A percentile compares a stretch with the other conserved stretches of the same genome.
Evolutionary conservation across 2,113 vertebrate genomes (phyloP).

Genomic region (Paralichthys olivaceus): DNA sequence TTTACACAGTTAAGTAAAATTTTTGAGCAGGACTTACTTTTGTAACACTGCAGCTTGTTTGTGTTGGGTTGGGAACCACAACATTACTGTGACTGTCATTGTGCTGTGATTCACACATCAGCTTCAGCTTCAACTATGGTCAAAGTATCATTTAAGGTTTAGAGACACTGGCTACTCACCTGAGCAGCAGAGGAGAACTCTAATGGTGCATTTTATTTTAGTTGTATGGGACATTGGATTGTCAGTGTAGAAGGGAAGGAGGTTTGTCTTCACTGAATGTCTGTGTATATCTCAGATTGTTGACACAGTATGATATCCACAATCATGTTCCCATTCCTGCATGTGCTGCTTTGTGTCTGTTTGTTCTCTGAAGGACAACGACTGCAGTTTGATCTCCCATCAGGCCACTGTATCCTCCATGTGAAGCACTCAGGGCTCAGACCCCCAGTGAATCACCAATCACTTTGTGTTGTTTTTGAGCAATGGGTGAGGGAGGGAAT

Average conservation of each 20-base stretch:
- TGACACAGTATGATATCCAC: background rate
- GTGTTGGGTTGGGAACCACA: too few species aligned
- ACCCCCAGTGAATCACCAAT: conserved; percentile 51
- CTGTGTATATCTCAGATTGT: background rate
- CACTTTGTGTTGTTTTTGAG: conserved; percentile 50
- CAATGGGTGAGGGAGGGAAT: conserved; percentile 4
- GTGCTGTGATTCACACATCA: background rate
- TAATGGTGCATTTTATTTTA: background rate
- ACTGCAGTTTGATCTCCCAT: conserved; percentile 56
- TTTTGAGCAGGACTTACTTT: too few species aligned
- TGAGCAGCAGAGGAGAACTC: background rate
- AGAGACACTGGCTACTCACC: background rate
- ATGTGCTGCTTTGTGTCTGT: conserved; percentile 20
- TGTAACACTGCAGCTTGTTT: background rate
- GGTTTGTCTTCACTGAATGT: background rate
- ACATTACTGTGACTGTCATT: background rate
- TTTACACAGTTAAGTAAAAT: too few species aligned
- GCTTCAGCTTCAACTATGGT: background rate
- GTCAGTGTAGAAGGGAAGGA: background rate
- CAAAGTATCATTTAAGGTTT: background rate
- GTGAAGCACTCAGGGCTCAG: conserved; percentile 46
- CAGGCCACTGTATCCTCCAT: conserved; percentile 39
- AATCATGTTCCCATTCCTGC: background rate
- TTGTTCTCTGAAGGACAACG: conserved; percentile 68
- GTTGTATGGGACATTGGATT: background rate